Conservation (phyloP, 2,113 vertebrate species). For the Saguinus midas region DNA sequence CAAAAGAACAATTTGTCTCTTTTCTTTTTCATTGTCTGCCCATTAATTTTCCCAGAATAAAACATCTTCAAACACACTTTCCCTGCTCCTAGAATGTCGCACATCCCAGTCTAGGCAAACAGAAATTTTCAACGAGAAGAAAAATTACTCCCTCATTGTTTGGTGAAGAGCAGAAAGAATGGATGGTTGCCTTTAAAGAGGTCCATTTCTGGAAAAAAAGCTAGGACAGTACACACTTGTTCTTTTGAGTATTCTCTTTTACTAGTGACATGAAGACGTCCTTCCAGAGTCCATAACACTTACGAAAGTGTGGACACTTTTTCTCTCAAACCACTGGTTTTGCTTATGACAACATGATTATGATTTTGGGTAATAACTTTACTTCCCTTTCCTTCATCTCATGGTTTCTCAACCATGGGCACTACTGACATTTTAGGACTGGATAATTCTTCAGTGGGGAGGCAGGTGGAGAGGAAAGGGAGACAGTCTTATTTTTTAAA, state of each 20-base stretch:
- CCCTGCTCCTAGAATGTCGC: neutral
- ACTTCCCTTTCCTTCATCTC: neutral
- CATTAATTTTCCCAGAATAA: slow-evolving; percentile 71
- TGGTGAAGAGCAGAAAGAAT: neutral
- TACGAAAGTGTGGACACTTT: neutral
- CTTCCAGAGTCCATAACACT: neutral
- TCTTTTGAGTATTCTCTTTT: neutral
- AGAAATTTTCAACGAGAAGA: neutral
- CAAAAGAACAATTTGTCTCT: slow-evolving; percentile 77
- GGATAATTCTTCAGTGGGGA: neutral
- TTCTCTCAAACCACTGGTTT: neutral
- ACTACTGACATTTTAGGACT: neutral
- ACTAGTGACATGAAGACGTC: neutral
- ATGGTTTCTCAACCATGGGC: neutral
- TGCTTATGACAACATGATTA: neutral
- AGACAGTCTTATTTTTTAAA: neutral
- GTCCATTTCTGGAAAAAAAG: neutral
- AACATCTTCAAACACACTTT: slow-evolving; percentile 57
- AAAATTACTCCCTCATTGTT: neutral
- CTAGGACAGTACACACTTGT: neutral
- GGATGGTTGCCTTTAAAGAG: neutral
- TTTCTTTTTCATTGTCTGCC: slow-evolving; percentile 64
- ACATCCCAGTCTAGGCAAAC: neutral
- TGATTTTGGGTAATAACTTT: neutral
- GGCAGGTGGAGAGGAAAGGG: too few species aligned